Evolutionary conservation across 2,797 vertebrate species (phyloP).

Genomic region (Acipenser oxyrinchus): DNA sequence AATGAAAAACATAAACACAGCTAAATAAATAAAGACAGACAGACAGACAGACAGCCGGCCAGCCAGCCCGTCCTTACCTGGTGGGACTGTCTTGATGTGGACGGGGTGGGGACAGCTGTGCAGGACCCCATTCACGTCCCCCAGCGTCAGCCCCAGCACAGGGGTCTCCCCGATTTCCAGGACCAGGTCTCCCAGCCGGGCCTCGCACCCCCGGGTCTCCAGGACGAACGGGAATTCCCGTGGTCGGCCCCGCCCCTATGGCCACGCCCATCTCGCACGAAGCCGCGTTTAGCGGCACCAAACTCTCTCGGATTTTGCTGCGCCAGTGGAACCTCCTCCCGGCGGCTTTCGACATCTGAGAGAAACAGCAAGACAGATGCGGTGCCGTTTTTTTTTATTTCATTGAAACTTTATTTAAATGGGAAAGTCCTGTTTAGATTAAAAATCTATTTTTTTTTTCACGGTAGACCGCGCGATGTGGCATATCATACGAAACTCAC

Average conservation of each 20-base stretch:
- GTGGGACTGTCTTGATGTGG: conserved; percentile 63
- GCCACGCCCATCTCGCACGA: conserved; percentile 59
- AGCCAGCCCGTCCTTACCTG: conserved; percentile 40
- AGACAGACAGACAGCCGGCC: neutral
- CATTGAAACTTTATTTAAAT: too few species aligned
- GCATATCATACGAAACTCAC: too few species aligned
- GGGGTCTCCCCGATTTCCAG: conserved; percentile 63
- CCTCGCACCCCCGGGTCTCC: conserved; percentile 50
- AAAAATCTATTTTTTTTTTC: too few species aligned
- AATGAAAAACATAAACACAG: neutral
- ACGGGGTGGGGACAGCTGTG: conserved; percentile 65
- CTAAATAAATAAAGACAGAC: too few species aligned
- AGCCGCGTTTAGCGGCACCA: conserved; percentile 50
- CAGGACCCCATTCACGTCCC: conserved; percentile 62
- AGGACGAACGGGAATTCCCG: conserved; percentile 65
- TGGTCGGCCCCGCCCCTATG: conserved; percentile 64
- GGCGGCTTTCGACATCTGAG: conserved; percentile 61
- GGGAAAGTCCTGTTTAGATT: too few species aligned
- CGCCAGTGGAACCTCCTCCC: conserved; percentile 68
- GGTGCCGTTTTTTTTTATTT: too few species aligned
- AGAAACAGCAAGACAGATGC: neutral
- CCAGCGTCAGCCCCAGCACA: conserved; percentile 63
- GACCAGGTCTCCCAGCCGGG: conserved; percentile 60
- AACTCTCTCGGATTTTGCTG: conserved; percentile 64
- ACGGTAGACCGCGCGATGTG: too few species aligned